These are phyloP conservation scores for Sturmia bella DNA, from an alignment of 2,888 invertebrate species.

Conservation along the genomic window DNA sequence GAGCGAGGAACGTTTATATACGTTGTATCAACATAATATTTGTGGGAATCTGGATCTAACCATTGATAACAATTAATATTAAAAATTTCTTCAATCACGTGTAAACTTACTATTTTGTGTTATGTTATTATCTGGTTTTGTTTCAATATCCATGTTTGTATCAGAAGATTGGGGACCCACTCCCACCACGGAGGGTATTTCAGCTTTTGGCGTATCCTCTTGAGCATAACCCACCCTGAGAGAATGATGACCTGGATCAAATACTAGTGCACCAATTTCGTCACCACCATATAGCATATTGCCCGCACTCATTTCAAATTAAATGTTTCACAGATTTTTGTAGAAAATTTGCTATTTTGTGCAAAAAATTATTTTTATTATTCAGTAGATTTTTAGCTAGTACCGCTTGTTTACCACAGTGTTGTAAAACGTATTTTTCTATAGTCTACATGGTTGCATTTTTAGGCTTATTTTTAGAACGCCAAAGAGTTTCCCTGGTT, in stretches of 20 bases:
- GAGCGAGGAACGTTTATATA: constrained; percentile 94
- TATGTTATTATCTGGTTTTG: constrained; percentile 88
- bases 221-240: constrained; percentile 92
- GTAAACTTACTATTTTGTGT: constrained; percentile 82
- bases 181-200: constrained; percentile 96
- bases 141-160: constrained; percentile 88
- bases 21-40: constrained; percentile 96
- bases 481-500: too few species aligned
- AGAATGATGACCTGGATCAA: constrained; percentile 96
- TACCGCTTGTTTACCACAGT: constrained; percentile 53
- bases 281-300: constrained; percentile 96
- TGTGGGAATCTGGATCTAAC: constrained; percentile 80
- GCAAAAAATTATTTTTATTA: neutral
- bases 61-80: constrained; percentile 7
- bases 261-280: constrained; percentile 98
- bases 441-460: too few species aligned
- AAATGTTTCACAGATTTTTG: constrained; percentile 19
- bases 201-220: constrained; percentile 99
- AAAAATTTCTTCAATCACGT: neutral
- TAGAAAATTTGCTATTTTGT: constrained; percentile 16
- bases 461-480: too few species aligned
- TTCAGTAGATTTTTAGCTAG: neutral
- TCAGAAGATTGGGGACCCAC: constrained; percentile 86
- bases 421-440: constrained; percentile 11
- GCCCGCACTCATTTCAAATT: constrained; percentile 80